Evolutionary conservation across 2,113 vertebrate species (phyloP).

Genomic region (Anoplopoma fimbria): DNA sequence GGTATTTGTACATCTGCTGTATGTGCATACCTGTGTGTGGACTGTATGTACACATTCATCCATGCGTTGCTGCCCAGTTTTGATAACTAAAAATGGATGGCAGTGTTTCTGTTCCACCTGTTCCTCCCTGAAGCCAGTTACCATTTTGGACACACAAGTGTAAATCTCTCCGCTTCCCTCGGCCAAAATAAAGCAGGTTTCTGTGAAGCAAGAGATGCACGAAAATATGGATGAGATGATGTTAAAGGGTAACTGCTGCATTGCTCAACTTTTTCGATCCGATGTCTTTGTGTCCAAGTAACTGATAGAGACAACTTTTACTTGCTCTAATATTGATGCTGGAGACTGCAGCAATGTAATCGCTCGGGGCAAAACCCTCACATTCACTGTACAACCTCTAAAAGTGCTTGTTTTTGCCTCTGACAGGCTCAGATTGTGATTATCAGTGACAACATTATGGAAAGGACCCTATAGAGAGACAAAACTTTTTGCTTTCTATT

Average conservation of each 20-base stretch:
- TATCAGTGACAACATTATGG: background rate
- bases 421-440: background rate
- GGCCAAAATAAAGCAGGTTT: conserved; percentile 15
- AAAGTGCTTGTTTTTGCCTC: background rate
- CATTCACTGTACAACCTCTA: background rate
- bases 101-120: conserved; percentile 47
- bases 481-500: background rate
- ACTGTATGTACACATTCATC: conserved; percentile 15
- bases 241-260: background rate
- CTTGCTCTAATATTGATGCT: background rate
- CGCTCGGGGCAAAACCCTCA: background rate
- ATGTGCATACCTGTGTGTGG: background rate
- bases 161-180: conserved; percentile 15
- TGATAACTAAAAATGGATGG: conserved; percentile 50
- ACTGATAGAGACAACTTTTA: background rate
- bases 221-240: conserved; percentile 11
- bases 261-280: background rate
- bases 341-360: background rate
- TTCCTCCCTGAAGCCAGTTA: conserved; percentile 25
- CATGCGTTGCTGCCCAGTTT: conserved; percentile 37
- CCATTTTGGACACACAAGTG: conserved; percentile 38
- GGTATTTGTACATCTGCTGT: background rate
- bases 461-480: background rate
- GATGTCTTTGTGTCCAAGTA: background rate
- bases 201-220: background rate